Evolutionary conservation across 2,113 vertebrate species (phyloP), one percentile per base, ranked within the genome.

Genomic region (Oncorhynchus kisutch): DNA sequence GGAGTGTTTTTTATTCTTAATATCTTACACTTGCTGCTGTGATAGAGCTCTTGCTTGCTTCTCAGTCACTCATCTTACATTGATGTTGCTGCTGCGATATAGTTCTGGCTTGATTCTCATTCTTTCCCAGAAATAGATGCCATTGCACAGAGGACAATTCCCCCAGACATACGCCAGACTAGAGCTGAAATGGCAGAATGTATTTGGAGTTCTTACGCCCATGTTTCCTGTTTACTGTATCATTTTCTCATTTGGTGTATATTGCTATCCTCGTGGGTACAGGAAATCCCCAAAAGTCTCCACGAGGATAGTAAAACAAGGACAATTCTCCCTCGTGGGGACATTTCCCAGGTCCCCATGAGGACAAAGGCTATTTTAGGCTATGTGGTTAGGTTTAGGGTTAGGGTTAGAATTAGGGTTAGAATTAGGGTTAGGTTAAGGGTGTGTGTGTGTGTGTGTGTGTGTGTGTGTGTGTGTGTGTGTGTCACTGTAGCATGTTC

Each of bases 171-270:
- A 60, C 8, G 34, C 51, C 76, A 82, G 82, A 66, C 84, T 78
- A 64, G 68, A 88, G 83, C 87, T 86, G 78, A 86, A 89, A 81
- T 79, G 83, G 85, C 85, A 86, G 80, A 87, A 91, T 73, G 83
- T 82, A 85, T 91, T 82, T 86, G 81, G 87, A 78, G 74, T 82
- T 88, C 87, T 89, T 85, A 89, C 84, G 85, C 88, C 87, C 89
- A 86, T 73, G 79, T 86, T 92, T 93, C 90, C 91, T 93, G 90
- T 91, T 93, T 90, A 91, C 88, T 57, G 68, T 75, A 80, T 87
- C 83, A 78, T 90, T 87, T 89, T 86, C 76, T 87, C 54, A 81
- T 85, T 80, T 81, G 81, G 82, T 80, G 69, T 45, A 45, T 45
- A 45, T 11, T 45, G 39, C 39, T 45, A 45, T 45, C 39, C 39